Evolutionary conservation across 1,140 invertebrate genomes (phyloP).

Genomic region (Diuraphis noxia): DNA sequence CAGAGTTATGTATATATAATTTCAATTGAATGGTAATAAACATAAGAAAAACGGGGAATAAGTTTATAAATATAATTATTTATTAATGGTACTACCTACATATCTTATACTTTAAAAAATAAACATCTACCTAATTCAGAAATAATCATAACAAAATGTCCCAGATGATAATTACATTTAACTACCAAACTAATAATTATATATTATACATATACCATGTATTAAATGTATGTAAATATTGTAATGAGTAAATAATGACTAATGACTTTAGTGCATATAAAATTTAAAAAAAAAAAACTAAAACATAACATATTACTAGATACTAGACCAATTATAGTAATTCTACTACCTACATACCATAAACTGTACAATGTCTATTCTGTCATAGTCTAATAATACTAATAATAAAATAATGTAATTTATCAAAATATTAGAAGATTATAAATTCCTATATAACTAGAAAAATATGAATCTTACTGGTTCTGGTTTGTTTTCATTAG

Average conservation of each 20-base stretch:
- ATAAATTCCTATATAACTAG: neutral
- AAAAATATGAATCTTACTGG: neutral
- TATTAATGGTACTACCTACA: too few species aligned
- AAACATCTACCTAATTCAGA: neutral
- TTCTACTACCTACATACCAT: neutral
- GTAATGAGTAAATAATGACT: neutral
- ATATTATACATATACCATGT: neutral
- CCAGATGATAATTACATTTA: neutral
- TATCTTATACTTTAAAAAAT: neutral
- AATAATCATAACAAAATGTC: neutral
- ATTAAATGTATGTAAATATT: neutral
- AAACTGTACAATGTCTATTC: neutral
- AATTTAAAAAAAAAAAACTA: neutral
- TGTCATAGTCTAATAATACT: neutral
- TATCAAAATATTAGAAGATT: neutral
- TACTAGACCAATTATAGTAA: neutral
- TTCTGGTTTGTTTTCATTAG: constrained; percentile 8
- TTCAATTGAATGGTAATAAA: neutral
- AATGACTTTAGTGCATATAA: neutral
- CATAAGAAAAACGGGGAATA: neutral
- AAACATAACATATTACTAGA: neutral
- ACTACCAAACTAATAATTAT: neutral
- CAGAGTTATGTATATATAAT: neutral
- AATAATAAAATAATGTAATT: neutral
- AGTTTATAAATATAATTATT: neutral